Percentiles rank a stretch among this genome's conserved stretches.
Evolutionary conservation across 2,797 vertebrate genomes (phyloP).

Genomic region (Ceryle rudis): DNA sequence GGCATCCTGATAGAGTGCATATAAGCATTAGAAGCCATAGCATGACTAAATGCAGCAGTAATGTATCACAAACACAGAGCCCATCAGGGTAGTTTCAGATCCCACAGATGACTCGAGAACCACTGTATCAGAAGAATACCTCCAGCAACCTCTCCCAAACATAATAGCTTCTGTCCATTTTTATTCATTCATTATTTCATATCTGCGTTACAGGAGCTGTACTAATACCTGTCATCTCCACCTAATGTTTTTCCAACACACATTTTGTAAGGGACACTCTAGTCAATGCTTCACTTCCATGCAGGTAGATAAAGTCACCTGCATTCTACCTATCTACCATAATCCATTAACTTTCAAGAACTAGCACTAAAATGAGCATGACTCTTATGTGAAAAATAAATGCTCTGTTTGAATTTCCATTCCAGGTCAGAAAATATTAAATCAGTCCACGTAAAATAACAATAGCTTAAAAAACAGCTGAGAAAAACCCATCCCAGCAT

Average conservation of each 20-base stretch:
- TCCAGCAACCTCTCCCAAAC: background rate
- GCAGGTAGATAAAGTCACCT: background rate
- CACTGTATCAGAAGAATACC: background rate
- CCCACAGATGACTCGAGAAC: background rate
- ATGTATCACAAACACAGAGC: background rate
- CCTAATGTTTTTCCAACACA: background rate
- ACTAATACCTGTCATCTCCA: background rate
- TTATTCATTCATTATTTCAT: background rate
- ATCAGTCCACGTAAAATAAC: background rate
- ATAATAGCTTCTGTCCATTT: background rate
- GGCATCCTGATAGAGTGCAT: background rate
- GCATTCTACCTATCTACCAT: background rate
- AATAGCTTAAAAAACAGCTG: background rate
- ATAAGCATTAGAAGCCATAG: background rate
- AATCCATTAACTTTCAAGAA: background rate
- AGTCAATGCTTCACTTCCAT: background rate
- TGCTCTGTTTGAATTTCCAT: background rate
- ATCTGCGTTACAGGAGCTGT: background rate
- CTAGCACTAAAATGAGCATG: background rate
- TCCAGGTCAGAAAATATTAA: background rate
- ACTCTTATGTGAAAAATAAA: background rate
- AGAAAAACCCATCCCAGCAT: background rate
- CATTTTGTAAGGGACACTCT: background rate
- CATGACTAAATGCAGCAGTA: background rate
- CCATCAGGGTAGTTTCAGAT: background rate